Conservation (phyloP, 1,140 invertebrate species). For the Ruditapes philippinarum region DNA sequence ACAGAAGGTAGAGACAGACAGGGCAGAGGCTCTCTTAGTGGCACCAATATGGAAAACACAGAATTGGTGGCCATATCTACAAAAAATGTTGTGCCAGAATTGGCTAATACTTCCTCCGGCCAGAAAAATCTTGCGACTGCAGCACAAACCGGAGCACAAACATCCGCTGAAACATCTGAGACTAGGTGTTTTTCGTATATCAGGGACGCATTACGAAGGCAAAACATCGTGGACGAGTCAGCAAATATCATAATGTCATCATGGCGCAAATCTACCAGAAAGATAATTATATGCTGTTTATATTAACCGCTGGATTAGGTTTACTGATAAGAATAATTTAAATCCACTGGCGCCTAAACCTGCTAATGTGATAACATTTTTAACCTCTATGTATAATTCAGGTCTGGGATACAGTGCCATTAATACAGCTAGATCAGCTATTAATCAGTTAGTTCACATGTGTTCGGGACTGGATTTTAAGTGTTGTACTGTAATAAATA, state of each 20-base stretch:
- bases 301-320: neutral
- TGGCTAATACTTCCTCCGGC: neutral
- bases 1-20: constrained; percentile 62
- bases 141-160: neutral
- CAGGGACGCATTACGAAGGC: neutral
- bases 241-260: neutral
- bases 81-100: constrained; percentile 9
- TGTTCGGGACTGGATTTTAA: neutral
- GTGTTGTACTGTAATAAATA: neutral
- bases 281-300: neutral
- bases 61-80: constrained; percentile 59
- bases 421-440: neutral
- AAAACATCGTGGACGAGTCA: neutral
- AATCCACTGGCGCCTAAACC: too few species aligned
- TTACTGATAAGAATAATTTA: too few species aligned
- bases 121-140: neutral
- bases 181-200: neutral
- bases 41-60: constrained; percentile 68
- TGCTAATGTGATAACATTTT: neutral
- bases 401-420: neutral
- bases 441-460: neutral
- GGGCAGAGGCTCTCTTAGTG: constrained; percentile 49
- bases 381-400: neutral
- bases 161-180: neutral
- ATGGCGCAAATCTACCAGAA: neutral